A percentile compares a stretch with the other conserved stretches of the same genome.
Evolutionary conservation across 2,797 vertebrate genomes (phyloP).

Genomic region (Thamnophis elegans): DNA sequence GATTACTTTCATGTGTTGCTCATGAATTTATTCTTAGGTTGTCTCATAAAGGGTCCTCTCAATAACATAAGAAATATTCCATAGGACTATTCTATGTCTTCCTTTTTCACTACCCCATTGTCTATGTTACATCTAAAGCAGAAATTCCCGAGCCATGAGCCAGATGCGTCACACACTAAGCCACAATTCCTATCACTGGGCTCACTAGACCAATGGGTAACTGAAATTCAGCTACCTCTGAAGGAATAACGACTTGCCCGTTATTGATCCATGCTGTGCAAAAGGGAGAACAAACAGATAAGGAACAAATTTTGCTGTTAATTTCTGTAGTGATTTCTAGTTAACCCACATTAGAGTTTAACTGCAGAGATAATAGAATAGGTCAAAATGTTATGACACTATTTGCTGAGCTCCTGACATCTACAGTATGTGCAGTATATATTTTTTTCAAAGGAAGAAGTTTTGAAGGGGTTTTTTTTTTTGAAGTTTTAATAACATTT

Average conservation of each 20-base stretch:
- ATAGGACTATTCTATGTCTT: background rate
- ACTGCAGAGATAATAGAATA: background rate
- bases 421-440: background rate
- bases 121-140: background rate
- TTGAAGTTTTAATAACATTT: too few species aligned
- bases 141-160: too few species aligned
- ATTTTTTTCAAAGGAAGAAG: background rate
- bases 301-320: background rate
- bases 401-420: background rate
- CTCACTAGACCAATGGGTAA: background rate
- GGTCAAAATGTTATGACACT: background rate
- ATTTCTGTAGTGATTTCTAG: background rate
- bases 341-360: background rate
- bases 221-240: background rate
- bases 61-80: background rate
- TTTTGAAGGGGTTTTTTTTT: too few species aligned
- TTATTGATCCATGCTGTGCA: background rate
- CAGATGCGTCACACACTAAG: background rate
- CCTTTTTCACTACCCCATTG: background rate
- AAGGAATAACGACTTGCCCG: background rate
- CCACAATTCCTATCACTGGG: background rate
- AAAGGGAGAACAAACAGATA: background rate
- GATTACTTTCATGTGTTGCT: background rate
- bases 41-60: background rate
- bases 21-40: background rate